phyloP scores from a whole-genome alignment of 2,888 invertebrate species.

The Achlya flavicornis region DNA sequence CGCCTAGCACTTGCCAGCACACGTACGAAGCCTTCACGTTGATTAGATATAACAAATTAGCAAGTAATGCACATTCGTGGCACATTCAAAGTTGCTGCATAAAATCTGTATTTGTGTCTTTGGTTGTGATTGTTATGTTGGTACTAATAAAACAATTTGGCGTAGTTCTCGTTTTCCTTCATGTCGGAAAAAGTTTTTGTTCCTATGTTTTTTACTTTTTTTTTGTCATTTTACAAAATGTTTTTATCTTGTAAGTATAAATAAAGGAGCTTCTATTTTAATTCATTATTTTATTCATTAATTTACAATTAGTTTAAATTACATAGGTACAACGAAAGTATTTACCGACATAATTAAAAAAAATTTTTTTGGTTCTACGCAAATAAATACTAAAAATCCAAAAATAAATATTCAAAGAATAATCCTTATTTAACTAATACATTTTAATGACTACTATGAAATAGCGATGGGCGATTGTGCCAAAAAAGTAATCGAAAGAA shows the following conservation, averaged over 20 bases:
- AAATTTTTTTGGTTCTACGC: no score
- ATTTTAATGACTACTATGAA: no score
- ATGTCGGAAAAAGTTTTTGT: neutral
- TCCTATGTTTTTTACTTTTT: neutral
- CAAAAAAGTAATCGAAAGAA: no score
- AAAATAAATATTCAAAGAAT: no score
- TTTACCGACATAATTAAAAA: no score
- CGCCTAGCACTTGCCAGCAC: conserved; percentile 37
- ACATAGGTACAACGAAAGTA: no score
- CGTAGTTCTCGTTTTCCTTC: neutral
- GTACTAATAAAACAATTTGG: neutral
- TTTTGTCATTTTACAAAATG: neutral
- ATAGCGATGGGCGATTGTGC: no score
- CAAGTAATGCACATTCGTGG: no score
- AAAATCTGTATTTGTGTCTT: neutral
- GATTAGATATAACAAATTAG: conserved; percentile 13
- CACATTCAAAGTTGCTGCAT: neutral
- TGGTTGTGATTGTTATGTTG: neutral
- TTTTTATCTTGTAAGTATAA: neutral
- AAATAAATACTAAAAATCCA: no score
- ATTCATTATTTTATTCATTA: neutral
- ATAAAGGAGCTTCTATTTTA: neutral
- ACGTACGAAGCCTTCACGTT: conserved; percentile 35
- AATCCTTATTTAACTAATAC: no score
- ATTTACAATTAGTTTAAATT: no score